Evolutionary conservation across 2,888 invertebrate species (phyloP).

Genomic region (Papilio gigon): DNA sequence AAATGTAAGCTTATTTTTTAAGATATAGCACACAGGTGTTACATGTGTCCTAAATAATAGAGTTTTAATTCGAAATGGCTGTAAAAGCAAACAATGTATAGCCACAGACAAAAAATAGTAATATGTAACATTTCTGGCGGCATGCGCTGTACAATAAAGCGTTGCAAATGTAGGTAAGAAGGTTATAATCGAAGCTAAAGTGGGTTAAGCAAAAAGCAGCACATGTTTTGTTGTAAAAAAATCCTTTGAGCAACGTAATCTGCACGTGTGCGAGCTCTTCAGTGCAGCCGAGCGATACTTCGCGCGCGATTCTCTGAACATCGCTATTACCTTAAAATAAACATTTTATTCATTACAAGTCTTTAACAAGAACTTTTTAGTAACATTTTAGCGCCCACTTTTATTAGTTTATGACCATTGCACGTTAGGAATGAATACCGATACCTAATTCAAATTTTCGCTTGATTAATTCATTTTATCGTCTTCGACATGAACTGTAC

Average conservation of each 20-base stretch:
- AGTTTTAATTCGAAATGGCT: slow-evolving; percentile 2
- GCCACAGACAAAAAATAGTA: slow-evolving; percentile 28
- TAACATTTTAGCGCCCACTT: not conserved
- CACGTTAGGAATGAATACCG: too few species aligned
- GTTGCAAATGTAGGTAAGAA: slow-evolving; percentile 81
- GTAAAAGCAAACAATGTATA: slow-evolving; percentile 23
- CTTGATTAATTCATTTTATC: not conserved
- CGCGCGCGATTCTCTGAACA: slow-evolving; percentile 54
- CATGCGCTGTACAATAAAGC: slow-evolving; percentile 71
- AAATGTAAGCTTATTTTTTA: too few species aligned
- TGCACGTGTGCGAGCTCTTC: slow-evolving; percentile 76
- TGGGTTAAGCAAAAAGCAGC: slow-evolving; percentile 82
- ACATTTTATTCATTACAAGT: not conserved
- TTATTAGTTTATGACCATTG: not conserved
- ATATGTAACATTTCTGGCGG: slow-evolving; percentile 51
- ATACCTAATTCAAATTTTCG: too few species aligned
- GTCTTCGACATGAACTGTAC: not conserved
- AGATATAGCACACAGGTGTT: too few species aligned
- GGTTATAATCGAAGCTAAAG: slow-evolving; percentile 81
- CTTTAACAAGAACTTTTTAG: not conserved
- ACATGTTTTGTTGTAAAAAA: slow-evolving; percentile 81
- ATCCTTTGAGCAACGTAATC: slow-evolving; percentile 73
- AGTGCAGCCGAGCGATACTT: slow-evolving; percentile 64
- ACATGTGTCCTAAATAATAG: not conserved
- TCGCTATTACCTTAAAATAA: slow-evolving; percentile 23